These are phyloP conservation scores for Xenentodon cancila DNA, from an alignment of 2,797 vertebrate species.

Conservation along the genomic window DNA sequence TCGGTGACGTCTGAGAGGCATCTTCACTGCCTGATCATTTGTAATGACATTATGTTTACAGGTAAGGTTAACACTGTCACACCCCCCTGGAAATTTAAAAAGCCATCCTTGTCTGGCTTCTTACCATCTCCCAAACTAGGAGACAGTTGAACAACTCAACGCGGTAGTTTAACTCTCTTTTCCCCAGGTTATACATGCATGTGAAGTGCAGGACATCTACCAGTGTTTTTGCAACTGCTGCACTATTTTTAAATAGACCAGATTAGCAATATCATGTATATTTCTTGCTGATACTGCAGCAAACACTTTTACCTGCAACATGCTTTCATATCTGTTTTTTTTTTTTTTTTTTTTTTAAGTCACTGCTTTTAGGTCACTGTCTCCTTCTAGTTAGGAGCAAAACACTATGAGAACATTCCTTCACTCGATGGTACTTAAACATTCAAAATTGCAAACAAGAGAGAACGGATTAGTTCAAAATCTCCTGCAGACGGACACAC, in stretches of 20 bases:
- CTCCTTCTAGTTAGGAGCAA: not conserved
- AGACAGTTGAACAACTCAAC: not conserved
- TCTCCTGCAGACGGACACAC: constrained; percentile 35
- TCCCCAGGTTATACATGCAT: too few relatives aligned
- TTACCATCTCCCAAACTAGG: not conserved
- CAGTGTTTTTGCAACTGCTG: constrained; percentile 5
- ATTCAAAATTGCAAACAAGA: constrained; percentile 38
- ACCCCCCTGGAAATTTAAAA: not conserved
- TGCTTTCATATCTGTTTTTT: not conserved
- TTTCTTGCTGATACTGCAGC: not conserved
- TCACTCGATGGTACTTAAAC: constrained; percentile 32
- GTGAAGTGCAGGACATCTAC: constrained; percentile 5
- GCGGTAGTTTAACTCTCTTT: too few relatives aligned
- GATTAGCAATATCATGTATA: not conserved
- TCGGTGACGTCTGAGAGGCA: not conserved
- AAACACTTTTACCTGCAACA: not conserved
- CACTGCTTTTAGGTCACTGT: not conserved
- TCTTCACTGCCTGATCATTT: not conserved
- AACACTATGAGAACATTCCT: constrained; percentile 10
- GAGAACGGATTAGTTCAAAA: constrained; percentile 44
- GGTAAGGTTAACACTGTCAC: not conserved
- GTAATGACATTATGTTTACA: not conserved
- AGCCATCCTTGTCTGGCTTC: not conserved
- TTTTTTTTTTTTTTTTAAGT: not conserved
- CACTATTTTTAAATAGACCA: constrained; percentile 3